Percentiles rank a stretch among this genome's conserved stretches.
Evolutionary conservation across 2,113 vertebrate species (phyloP).

Genomic region (Crotalus tigris): DNA sequence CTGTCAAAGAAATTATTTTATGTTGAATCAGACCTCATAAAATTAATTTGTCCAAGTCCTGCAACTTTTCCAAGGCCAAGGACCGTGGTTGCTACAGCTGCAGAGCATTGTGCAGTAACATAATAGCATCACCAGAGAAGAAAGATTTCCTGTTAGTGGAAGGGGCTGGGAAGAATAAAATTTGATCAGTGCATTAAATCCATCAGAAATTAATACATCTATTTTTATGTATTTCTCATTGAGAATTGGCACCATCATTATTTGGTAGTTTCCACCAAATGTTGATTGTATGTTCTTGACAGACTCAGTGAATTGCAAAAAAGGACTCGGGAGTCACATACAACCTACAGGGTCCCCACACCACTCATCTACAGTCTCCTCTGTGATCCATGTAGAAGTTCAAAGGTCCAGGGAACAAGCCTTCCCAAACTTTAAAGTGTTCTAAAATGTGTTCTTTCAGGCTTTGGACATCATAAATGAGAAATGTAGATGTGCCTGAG

Average conservation of each 20-base stretch:
- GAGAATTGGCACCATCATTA: neutral
- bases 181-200: neutral
- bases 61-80: neutral
- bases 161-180: neutral
- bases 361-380: neutral
- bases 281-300: neutral
- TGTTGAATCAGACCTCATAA: neutral
- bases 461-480: neutral
- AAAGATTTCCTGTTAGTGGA: neutral
- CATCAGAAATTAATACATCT: neutral
- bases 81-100: neutral
- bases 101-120: neutral
- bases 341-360: neutral
- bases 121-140: neutral
- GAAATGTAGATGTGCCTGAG: neutral
- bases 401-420: neutral
- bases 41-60: neutral
- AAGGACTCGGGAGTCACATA: neutral
- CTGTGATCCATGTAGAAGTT: neutral
- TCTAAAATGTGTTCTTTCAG: neutral
- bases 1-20: neutral
- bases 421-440: neutral
- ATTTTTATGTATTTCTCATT: neutral
- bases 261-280: neutral
- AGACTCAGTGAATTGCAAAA: neutral